Percentiles rank a stretch among this genome's conserved stretches.
phyloP scores from a whole-genome alignment of 1,140 invertebrate species.

The Hylaeus anthracinus region DNA sequence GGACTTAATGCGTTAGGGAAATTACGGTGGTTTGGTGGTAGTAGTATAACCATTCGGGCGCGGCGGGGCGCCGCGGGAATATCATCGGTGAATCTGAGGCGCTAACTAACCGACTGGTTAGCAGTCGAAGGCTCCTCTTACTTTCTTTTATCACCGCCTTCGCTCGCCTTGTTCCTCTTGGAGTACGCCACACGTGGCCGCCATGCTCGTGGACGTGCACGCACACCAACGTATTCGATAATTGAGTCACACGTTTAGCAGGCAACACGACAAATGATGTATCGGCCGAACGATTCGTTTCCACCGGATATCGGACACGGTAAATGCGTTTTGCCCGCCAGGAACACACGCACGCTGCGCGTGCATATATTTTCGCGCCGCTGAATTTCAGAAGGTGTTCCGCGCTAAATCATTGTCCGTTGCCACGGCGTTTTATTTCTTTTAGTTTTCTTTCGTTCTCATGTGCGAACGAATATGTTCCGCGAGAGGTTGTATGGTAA shows the following conservation, averaged over 20 bases:
- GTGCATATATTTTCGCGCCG: constrained; percentile 35
- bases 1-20: constrained; percentile 69
- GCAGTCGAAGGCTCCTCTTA: constrained; percentile 51
- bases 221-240: constrained; percentile 47
- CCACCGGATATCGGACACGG: constrained; percentile 62
- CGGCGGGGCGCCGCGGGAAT: constrained; percentile 60
- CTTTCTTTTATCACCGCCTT: constrained; percentile 57
- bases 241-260: constrained; percentile 70
- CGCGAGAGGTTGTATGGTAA: too few relatives aligned
- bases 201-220: neutral
- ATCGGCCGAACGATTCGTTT: constrained; percentile 68
- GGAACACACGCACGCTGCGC: neutral
- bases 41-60: constrained; percentile 66
- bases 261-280: constrained; percentile 67
- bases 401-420: constrained; percentile 18
- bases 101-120: constrained; percentile 68
- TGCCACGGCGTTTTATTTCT: neutral
- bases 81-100: constrained; percentile 59
- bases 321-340: constrained; percentile 7
- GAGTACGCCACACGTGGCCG: neutral
- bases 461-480: too few relatives aligned
- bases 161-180: constrained; percentile 17
- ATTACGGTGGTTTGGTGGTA: constrained; percentile 66
- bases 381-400: constrained; percentile 34
- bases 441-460: neutral